These are phyloP conservation scores for Nerophis ophidion DNA, from an alignment of 2,113 vertebrate species.

Conservation along the genomic window DNA sequence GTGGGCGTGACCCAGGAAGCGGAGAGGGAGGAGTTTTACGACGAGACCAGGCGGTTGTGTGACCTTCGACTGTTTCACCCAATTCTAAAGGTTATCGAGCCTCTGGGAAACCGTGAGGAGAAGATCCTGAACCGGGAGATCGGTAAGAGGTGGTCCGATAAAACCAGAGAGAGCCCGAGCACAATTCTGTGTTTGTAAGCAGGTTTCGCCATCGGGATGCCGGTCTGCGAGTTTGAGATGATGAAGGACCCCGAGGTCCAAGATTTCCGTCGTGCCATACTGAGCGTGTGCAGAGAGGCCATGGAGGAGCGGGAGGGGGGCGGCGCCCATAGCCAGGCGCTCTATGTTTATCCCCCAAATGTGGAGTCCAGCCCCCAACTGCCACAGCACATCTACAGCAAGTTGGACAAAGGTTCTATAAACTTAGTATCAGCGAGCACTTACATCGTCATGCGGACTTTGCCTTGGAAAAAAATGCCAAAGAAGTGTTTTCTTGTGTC, in stretches of 20 bases:
- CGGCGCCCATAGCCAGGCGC: slow-evolving; percentile 71
- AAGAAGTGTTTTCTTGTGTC: slow-evolving; percentile 8
- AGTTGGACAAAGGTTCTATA: slow-evolving; percentile 72
- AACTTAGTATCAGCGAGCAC: background rate
- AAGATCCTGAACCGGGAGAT: slow-evolving; percentile 79
- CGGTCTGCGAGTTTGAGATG: slow-evolving; percentile 69
- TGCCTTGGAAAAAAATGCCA: background rate
- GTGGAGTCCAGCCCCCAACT: slow-evolving; percentile 72
- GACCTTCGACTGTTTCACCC: slow-evolving; percentile 76
- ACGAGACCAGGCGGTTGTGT: slow-evolving; percentile 72
- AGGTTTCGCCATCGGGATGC: slow-evolving; percentile 79
- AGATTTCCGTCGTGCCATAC: slow-evolving; percentile 61
- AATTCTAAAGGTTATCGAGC: slow-evolving; percentile 77
- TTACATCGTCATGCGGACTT: background rate
- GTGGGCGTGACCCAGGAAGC: slow-evolving; percentile 79
- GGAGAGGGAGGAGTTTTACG: slow-evolving; percentile 77
- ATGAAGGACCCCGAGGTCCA: slow-evolving; percentile 67
- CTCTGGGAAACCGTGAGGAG: slow-evolving; percentile 75
- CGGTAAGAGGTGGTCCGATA: slow-evolving; percentile 41
- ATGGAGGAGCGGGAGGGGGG: slow-evolving; percentile 74
- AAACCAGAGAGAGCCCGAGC: background rate
- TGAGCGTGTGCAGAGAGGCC: slow-evolving; percentile 74
- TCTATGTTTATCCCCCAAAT: slow-evolving; percentile 77
- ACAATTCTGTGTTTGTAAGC: background rate
- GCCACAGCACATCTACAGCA: slow-evolving; percentile 73